Evolutionary conservation across 2,888 invertebrate species (phyloP).

Genomic region (Pachydiplax longipennis): DNA sequence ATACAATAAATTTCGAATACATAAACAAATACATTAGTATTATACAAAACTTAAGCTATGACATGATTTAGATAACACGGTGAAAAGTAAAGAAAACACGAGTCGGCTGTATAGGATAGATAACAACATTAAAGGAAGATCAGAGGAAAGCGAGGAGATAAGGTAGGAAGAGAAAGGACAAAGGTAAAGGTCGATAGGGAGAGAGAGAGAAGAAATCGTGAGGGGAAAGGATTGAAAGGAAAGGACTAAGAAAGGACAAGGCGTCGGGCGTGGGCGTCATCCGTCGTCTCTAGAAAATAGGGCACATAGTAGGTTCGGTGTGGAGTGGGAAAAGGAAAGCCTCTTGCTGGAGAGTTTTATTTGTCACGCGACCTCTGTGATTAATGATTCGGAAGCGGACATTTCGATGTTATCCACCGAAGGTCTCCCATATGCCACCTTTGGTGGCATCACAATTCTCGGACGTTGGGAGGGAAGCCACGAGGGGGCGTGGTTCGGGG

Average conservation of each 20-base stretch:
- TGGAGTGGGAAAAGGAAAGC: background rate
- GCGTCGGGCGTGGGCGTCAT: background rate
- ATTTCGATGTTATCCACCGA: background rate
- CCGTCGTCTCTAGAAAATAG: background rate
- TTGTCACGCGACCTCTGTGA: conserved; percentile 29
- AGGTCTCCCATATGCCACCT: conserved; percentile 18
- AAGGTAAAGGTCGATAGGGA: background rate
- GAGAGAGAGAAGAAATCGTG: background rate
- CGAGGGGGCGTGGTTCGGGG: background rate
- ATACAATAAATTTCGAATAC: too few species aligned
- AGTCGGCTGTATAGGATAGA: too few species aligned
- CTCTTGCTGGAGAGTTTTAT: background rate
- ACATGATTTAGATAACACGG: too few species aligned
- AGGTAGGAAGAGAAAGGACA: background rate
- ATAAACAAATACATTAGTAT: too few species aligned
- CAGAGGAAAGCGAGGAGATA: background rate
- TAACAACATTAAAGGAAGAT: too few species aligned
- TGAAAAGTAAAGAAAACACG: too few species aligned
- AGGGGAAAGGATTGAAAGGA: background rate
- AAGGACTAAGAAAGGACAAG: background rate
- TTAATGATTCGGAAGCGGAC: conserved; percentile 35
- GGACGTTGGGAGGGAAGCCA: background rate
- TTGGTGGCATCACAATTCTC: conserved; percentile 30
- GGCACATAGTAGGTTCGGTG: background rate
- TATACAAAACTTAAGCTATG: too few species aligned